Conservation (phyloP, 1,140 invertebrate genomes). For the Phymorhynchus buccinoides region DNA sequence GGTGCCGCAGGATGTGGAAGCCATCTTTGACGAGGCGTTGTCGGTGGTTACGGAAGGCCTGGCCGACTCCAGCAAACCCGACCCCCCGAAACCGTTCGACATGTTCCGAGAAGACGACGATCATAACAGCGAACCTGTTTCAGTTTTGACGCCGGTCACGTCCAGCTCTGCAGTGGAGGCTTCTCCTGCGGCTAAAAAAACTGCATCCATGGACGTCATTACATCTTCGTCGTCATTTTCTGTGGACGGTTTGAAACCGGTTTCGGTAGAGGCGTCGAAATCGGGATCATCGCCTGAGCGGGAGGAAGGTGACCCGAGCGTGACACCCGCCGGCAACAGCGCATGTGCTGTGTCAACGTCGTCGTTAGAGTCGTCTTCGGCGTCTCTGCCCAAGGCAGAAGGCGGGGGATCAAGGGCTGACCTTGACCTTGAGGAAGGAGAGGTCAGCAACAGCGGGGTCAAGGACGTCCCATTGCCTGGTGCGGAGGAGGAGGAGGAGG, state of each 20-base stretch:
- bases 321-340: neutral
- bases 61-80: neutral
- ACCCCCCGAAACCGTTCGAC: neutral
- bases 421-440: neutral
- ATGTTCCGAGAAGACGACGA: neutral
- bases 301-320: neutral
- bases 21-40: neutral
- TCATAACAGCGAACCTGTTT: neutral
- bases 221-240: neutral
- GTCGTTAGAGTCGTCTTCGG: neutral
- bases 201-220: neutral
- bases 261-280: neutral
- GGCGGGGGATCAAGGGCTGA: neutral
- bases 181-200: neutral
- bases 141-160: neutral
- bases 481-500: constrained; percentile 41
- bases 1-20: neutral
- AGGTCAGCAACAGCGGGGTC: constrained; percentile 25
- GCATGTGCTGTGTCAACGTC: neutral
- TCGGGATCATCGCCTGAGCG: neutral
- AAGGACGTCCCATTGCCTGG: no score
- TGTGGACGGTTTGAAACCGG: neutral
- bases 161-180: neutral
- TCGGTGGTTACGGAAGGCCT: neutral
- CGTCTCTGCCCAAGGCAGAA: neutral